A percentile compares a stretch with the other conserved stretches of the same genome.
These are phyloP conservation scores for Drosophila kambysellisi DNA, from an alignment of 2,888 invertebrate genomes.

Conservation along the genomic window DNA sequence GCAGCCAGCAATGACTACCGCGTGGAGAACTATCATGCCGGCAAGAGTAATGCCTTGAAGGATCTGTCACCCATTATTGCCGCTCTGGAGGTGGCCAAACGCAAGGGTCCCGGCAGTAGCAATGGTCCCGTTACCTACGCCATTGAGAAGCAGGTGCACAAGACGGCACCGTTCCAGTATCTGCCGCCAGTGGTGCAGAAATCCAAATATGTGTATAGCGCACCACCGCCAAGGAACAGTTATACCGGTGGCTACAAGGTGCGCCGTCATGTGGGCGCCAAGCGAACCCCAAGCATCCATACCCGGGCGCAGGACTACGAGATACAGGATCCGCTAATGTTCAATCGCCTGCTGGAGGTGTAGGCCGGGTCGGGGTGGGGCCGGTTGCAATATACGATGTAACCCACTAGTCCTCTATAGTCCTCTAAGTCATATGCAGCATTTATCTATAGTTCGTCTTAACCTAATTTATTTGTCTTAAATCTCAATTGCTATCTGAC, in stretches of 20 bases:
- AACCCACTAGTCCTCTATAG: constrained; percentile 56
- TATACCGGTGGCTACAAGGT: constrained; percentile 72
- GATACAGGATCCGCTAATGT: constrained; percentile 78
- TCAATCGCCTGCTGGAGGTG: constrained; percentile 74
- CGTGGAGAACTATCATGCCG: constrained; percentile 77
- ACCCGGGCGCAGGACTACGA: constrained; percentile 70
- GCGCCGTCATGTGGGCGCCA: constrained; percentile 65
- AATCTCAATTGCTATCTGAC: constrained; percentile 31
- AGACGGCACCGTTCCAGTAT: constrained; percentile 65
- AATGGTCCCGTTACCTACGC: constrained; percentile 68
- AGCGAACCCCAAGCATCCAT: constrained; percentile 15
- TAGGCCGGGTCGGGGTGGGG: constrained; percentile 19
- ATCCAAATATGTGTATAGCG: constrained; percentile 79
- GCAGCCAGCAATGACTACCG: constrained; percentile 57
- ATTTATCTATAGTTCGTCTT: constrained; percentile 55
- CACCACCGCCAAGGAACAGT: constrained; percentile 61
- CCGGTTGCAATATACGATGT: not conserved
- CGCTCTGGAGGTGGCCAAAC: constrained; percentile 81
- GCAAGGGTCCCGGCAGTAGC: constrained; percentile 45
- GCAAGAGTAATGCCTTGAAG: constrained; percentile 63
- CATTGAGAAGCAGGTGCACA: constrained; percentile 81
- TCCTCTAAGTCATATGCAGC: constrained; percentile 79
- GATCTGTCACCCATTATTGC: constrained; percentile 82
- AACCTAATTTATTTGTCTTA: constrained; percentile 70
- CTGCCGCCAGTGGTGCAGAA: constrained; percentile 80